Percentiles rank a stretch among this genome's conserved stretches.
Evolutionary conservation across 2,113 vertebrate genomes (phyloP).

Genomic region (Natator depressus): DNA sequence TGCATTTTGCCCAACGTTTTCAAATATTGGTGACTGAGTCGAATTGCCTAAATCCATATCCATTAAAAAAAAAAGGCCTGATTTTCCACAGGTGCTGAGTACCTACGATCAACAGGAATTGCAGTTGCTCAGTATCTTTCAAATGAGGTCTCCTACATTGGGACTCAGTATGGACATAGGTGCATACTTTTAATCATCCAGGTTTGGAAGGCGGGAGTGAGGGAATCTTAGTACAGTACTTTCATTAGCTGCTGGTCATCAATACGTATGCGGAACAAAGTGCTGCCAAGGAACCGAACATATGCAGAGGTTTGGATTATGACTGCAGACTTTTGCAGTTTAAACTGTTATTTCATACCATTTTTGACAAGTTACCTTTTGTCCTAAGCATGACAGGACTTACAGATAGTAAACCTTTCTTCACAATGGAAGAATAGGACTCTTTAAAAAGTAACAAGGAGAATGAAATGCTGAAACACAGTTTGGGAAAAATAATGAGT

Average conservation of each 20-base stretch:
- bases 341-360: not conserved
- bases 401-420: not conserved
- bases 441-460: not conserved
- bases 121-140: not conserved
- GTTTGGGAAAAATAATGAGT: fast-evolving
- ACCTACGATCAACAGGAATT: not conserved
- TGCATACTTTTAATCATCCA: not conserved
- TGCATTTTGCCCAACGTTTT: not conserved
- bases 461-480: not conserved
- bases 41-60: not conserved
- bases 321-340: not conserved
- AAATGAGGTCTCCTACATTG: not conserved
- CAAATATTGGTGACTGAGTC: not conserved
- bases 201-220: not conserved
- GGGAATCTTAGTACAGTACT: not conserved
- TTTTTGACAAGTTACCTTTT: not conserved
- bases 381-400: not conserved
- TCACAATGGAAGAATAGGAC: no score
- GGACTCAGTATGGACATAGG: not conserved
- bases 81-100: not conserved
- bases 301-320: not conserved
- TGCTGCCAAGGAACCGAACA: not conserved
- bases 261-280: not conserved
- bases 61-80: not conserved
- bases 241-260: not conserved